Evolutionary conservation across 1,140 invertebrate species (phyloP), one percentile per base, ranked within the genome.

Genomic region (Brachionus plicatilis): DNA sequence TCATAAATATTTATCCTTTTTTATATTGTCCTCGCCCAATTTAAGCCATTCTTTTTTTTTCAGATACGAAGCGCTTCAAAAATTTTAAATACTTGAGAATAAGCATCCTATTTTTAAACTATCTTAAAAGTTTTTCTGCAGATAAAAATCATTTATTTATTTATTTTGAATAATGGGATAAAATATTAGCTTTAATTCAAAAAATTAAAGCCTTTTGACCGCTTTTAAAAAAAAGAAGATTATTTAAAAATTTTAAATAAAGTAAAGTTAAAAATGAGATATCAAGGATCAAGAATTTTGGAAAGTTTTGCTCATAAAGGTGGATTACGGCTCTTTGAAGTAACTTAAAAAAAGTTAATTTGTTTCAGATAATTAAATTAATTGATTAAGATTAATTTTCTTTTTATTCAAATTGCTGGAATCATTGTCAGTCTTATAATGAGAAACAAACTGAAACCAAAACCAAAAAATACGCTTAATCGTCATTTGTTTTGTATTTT

Each of bases 351-450:
- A 37, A 14, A 17, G n/a, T 3, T 9, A 47, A 37, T 37, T 76
- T 75, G 41, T 75, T 45, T 75, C 17, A 75, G 8, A 20, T 45
- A 45, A 27, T 27, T 76, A 12, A 37, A 14, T 76, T 76, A 12
- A 47, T 14, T 47, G 43, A 53, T 50, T 3, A 50, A 82, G 79
- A 7, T 82, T 11, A 82, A 82, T 47, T 82, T 82, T 82, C 17
- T 82, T 11, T 60, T 47, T 37, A 12, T 47, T 68, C 33, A 82
- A 82, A 27, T 82, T 29, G 14, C 37, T n/a, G 24, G 27, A 65
- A 43, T 82, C 12, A 12, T 60, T 20, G 24, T 60, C 33, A 50
- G 79, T 20, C 12, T 82, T 11, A 1, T 82, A 8, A 65, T 47
- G 41, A 43, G 33, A 43, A 65, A 65, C 5, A 65, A 29, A 11